Evolutionary conservation across 1,140 invertebrate species (phyloP).

Genomic region (Gryllus bimaculatus): DNA sequence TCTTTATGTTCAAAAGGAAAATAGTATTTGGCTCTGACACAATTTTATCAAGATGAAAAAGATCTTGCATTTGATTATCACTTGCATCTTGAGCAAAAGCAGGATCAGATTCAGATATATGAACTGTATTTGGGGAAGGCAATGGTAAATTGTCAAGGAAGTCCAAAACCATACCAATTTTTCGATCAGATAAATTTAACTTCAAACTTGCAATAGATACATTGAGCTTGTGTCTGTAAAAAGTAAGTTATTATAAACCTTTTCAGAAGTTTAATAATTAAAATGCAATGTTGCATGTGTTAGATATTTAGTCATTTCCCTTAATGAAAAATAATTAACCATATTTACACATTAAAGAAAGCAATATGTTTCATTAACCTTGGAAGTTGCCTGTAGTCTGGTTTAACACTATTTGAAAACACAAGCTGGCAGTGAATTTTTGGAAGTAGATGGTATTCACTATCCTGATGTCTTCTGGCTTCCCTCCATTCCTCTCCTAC

Average conservation of each 20-base stretch:
- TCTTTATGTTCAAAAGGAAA: constrained; percentile 35
- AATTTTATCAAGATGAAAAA: neutral
- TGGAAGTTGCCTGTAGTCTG: constrained; percentile 63
- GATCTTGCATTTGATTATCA: neutral
- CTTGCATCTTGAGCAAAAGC: constrained; percentile 3
- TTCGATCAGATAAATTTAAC: constrained; percentile 67
- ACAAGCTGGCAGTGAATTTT: constrained; percentile 58
- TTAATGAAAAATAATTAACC: neutral
- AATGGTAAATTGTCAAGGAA: constrained; percentile 58
- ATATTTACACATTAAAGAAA: neutral
- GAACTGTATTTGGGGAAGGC: constrained; percentile 33
- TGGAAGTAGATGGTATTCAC: constrained; percentile 64
- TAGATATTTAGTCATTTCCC: neutral
- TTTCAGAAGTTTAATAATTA: neutral
- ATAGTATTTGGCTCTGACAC: constrained; percentile 23
- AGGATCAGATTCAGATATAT: constrained; percentile 23
- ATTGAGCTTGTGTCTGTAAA: constrained; percentile 65
- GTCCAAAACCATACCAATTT: constrained; percentile 52
- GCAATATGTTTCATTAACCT: constrained; percentile 36
- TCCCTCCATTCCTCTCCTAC: constrained; percentile 65
- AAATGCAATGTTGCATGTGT: neutral
- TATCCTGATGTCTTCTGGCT: constrained; percentile 55
- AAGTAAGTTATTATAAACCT: constrained; percentile 12
- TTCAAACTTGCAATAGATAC: constrained; percentile 61
- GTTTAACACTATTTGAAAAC: constrained; percentile 65